Percentiles rank a stretch among this genome's conserved stretches.
Conservation (phyloP, 2,113 vertebrate species). For the Chloropsis cyanopogon region DNA sequence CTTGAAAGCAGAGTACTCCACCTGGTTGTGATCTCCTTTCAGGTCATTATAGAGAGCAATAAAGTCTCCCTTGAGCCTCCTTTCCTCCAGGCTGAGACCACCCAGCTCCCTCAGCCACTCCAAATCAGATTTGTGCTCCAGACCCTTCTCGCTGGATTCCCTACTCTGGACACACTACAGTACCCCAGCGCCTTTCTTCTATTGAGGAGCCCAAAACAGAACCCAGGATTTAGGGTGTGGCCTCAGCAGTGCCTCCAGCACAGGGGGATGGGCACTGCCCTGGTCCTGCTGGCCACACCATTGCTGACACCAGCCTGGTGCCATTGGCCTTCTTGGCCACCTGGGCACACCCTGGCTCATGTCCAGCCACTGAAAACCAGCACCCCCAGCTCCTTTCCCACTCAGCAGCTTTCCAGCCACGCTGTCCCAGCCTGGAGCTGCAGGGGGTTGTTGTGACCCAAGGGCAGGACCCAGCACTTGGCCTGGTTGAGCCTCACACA, state of each 20-base stretch:
- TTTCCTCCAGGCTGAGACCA: neutral
- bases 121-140: neutral
- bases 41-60: no score
- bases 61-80: neutral
- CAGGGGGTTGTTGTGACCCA: neutral
- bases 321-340: neutral
- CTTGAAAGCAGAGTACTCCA: neutral
- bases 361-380: fast-evolving
- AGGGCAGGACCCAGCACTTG: neutral
- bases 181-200: neutral
- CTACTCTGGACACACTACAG: neutral
- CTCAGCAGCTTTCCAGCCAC: neutral
- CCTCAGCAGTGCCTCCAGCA: neutral
- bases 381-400: neutral
- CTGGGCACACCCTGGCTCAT: neutral
- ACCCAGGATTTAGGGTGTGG: fast-evolving
- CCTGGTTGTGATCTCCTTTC: fast-evolving
- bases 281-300: neutral
- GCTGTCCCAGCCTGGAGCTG: neutral
- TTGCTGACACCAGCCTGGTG: neutral
- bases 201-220: neutral
- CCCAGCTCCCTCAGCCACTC: neutral
- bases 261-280: neutral
- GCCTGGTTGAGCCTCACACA: neutral
- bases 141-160: fast-evolving